Base-by-base conservation (phyloP, 2,888 invertebrate genomes). In the Augiades crinisus region DNA sequence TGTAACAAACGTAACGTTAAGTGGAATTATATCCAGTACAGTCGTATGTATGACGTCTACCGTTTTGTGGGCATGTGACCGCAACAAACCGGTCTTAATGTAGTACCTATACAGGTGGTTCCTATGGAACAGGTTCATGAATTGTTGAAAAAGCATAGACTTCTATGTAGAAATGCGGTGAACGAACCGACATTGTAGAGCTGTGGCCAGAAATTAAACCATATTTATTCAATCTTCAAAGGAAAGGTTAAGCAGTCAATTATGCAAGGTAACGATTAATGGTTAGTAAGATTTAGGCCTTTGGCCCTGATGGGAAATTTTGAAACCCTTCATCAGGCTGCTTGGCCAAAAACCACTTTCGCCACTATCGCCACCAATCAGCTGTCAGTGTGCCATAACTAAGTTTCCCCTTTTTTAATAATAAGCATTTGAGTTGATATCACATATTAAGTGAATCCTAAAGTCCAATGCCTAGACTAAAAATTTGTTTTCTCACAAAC, bases 81-180 rank as follows among this genome's bases (percentile, higher is more conserved):
- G 68, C 77, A 69, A 58, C 60, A 61, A 75, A 81, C 82, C 78
- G 80, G 83, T 84, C 72, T 59, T 56, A 16, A 60, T 62, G 65
- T 70, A 70, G 68, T 49, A 74, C 71, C 72, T 72, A 71, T 67
- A 78, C 85, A 84, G 82, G 83, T 85, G 83, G 77, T 75, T 72
- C 38, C 13, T 65, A 69, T 62, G 64, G 67, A 81, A 83, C 85
- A 72, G 82, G 84, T 83, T 70, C 72, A 36, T 68, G 65, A 56
- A 75, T 77, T 75, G 71, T 80, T 74, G 66, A 66, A 73, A 72
- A 75, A 65, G 62, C 43, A 27, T 30, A 43, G 21, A 21, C 22
- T 12, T 49, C 40, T 24, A 61, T 67, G 62, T 65, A 58, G 56
- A 58, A 57, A 57, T 60, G 55, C 64, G 62, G 64, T 62, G 60